These are phyloP conservation scores for Alectura lathami DNA, from an alignment of 2,113 vertebrate species.

Conservation along the genomic window DNA sequence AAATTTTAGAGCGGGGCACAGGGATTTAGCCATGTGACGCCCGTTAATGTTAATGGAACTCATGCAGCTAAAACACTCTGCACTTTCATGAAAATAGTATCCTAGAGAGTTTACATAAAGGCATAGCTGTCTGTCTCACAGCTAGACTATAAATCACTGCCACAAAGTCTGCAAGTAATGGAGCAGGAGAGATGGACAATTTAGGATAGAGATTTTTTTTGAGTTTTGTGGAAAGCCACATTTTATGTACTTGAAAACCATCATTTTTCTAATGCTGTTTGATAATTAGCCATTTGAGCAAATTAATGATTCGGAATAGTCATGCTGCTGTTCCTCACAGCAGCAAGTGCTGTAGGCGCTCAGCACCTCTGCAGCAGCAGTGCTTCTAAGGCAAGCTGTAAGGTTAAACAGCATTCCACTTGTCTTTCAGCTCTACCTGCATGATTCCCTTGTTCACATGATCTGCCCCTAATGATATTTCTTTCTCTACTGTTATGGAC, in stretches of 20 bases:
- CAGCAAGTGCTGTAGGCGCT: neutral
- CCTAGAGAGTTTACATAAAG: slow-evolving; percentile 24
- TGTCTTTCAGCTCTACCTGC: neutral
- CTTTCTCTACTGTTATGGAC: neutral
- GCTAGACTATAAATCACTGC: slow-evolving; percentile 22
- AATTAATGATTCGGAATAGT: neutral
- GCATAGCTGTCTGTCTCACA: slow-evolving; percentile 9
- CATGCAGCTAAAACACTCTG: slow-evolving; percentile 18
- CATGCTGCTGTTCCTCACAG: neutral
- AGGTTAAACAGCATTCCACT: neutral
- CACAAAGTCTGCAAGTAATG: neutral
- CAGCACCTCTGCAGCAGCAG: neutral
- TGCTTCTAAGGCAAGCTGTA: neutral
- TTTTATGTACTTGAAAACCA: neutral
- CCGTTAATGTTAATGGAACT: slow-evolving; percentile 50
- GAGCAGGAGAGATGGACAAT: neutral
- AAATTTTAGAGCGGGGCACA: neutral
- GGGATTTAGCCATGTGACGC: slow-evolving; percentile 44
- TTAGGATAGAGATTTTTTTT: neutral
- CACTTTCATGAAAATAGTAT: neutral
- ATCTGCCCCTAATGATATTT: neutral
- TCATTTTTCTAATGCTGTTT: neutral
- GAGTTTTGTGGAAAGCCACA: neutral
- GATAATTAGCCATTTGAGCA: neutral
- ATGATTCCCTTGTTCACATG: fast-evolving